Base-by-base conservation (phyloP, 2,797 vertebrate genomes). In the Sebastes steindachneri region DNA sequence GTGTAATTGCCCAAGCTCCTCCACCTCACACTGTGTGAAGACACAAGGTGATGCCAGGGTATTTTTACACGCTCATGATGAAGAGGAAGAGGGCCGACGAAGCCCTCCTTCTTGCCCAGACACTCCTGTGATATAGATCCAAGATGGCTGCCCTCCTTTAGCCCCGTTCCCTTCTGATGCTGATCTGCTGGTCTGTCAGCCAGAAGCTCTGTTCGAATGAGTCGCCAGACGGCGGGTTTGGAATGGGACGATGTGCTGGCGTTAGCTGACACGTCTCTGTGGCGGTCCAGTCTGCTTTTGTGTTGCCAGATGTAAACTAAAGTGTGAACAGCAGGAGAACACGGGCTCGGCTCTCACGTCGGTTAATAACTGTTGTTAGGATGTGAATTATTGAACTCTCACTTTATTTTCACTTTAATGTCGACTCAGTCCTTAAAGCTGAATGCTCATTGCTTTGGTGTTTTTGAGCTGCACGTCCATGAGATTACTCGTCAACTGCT, bases 1-100 rank as follows among this genome's bases (percentile, higher is more conserved):
- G 94, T 93, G 93, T 95, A 96, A 96, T 95, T 95, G 95, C 94
- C 88, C 90, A 88, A 92, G 93, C 90, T 94, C 89, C 92, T 89
- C 91, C 89, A 85, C 93, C 92, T 93, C 95, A 91, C 81, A 84
- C 93, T 93, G 94, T 89, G 93, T 92, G 91, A 94, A 93, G 91
- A 86, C 82, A 80, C 74, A 75, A 86, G 81, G 88, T 80, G 87
- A 89, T 85, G 92, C 79, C 83, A 71, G 86, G 90, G 86, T 91
- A 93, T 93, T 92, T 93, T 89, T 91, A 93, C 82, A 88, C 66
- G 72, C 84, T 84, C 80, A 60, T 37, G 83, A 89, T 78, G 82
- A 75, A 76, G 77, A 79, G 29, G 57, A 82, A 67, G 80, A 86
- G 25, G 77, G 73, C 23, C 35, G 17, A 15, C 28, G 53, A 68